Evolutionary conservation across 2,113 vertebrate species (phyloP).

Genomic region (Platysternon megacephalum): DNA sequence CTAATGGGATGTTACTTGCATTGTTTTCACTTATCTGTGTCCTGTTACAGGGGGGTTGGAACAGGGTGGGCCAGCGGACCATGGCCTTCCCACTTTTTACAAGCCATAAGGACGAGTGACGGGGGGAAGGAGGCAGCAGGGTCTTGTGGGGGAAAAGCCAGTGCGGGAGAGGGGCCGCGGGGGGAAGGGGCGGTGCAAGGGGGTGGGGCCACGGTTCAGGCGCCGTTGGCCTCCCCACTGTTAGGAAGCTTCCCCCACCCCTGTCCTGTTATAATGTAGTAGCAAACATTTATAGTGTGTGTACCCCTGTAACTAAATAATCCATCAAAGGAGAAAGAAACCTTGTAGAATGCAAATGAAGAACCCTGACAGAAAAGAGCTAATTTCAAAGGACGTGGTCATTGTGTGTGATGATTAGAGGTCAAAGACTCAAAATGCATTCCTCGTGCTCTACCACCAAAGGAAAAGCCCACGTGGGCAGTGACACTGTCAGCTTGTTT

Average conservation of each 20-base stretch:
- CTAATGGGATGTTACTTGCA: not conserved
- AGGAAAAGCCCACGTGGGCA: not conserved
- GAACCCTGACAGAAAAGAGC: not conserved
- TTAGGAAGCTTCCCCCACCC: no score
- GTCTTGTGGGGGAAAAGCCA: no score
- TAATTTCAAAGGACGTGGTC: not conserved
- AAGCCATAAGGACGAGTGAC: no score
- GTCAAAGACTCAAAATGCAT: not conserved
- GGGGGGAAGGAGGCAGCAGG: no score
- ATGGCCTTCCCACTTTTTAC: no score
- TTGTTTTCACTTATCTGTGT: not conserved
- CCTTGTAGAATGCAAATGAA: not conserved
- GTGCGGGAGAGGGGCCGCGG: no score
- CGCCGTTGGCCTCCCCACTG: no score
- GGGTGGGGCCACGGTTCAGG: no score
- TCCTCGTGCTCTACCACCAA: not conserved
- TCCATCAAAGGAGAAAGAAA: not conserved
- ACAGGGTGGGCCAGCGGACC: not conserved
- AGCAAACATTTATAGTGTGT: not conserved
- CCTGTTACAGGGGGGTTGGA: not conserved
- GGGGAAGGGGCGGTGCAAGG: no score
- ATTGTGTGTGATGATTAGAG: not conserved
- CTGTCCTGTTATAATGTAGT: not conserved
- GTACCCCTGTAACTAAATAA: not conserved
- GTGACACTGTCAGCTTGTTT: not conserved